These are phyloP conservation scores for Hepsetus odoe DNA, from an alignment of 2,113 vertebrate species.

Conservation along the genomic window DNA sequence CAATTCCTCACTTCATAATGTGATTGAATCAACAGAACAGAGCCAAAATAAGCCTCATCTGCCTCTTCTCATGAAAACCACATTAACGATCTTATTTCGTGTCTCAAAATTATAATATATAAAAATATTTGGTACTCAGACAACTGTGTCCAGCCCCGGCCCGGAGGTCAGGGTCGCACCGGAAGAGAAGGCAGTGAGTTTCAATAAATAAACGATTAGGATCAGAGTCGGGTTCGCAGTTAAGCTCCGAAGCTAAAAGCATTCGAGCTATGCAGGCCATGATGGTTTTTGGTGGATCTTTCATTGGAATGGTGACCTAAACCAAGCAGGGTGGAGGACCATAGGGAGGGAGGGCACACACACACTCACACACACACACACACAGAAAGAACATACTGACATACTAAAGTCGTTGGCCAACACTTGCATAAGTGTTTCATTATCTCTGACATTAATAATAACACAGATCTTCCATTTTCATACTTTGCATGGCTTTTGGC, in stretches of 20 bases:
- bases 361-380: background rate
- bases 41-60: background rate
- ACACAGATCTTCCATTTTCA: too few relatives aligned
- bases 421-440: background rate
- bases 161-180: background rate
- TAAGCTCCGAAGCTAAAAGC: background rate
- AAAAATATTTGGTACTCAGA: too few relatives aligned
- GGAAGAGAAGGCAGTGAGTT: background rate
- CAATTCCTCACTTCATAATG: background rate
- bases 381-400: background rate
- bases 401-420: background rate
- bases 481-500: too few relatives aligned
- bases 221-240: background rate
- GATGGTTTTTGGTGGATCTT: conserved; percentile 7
- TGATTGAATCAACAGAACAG: background rate
- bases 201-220: conserved; percentile 8
- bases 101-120: background rate
- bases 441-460: background rate
- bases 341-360: background rate
- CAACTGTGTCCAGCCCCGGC: background rate
- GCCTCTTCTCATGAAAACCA: background rate
- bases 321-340: conserved; percentile 9
- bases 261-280: background rate
- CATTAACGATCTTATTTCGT: background rate
- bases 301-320: conserved; percentile 6